These are phyloP conservation scores for Sakesphorus luctuosus DNA, from an alignment of 2,113 vertebrate genomes.

Conservation along the genomic window DNA sequence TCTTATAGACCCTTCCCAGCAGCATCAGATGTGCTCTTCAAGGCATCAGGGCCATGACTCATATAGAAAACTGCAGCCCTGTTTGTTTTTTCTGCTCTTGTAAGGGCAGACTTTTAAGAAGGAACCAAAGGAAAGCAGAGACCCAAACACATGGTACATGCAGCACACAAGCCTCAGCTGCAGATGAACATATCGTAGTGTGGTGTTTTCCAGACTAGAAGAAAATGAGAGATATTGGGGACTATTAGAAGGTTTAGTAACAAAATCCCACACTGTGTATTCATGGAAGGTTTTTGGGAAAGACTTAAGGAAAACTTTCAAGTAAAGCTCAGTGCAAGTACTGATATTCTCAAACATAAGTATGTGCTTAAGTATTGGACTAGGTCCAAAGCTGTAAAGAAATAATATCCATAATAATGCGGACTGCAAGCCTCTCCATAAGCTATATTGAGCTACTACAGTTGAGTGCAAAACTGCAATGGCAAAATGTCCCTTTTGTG, in stretches of 20 bases:
- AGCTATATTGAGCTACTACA: not conserved
- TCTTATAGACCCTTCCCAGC: not conserved
- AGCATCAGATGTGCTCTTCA: not conserved
- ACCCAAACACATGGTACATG: not conserved
- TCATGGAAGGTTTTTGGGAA: not conserved
- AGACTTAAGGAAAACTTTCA: not conserved
- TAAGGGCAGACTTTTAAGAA: not conserved
- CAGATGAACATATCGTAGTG: accelerated
- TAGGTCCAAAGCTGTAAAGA: not conserved
- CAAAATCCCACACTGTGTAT: not conserved
- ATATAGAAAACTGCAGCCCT: not conserved
- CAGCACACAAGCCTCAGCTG: not conserved
- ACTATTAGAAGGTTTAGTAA: not conserved
- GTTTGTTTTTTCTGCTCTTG: not conserved
- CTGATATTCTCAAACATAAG: not conserved
- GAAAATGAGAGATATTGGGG: not conserved
- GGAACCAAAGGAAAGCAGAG: not conserved
- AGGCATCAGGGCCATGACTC: not conserved
- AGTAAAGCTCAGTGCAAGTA: not conserved
- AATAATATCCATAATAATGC: not conserved
- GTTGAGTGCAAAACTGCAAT: not conserved
- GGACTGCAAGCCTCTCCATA: not conserved
- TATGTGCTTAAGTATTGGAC: not conserved
- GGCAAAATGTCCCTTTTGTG: not conserved
- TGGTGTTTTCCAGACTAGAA: not conserved